Percentiles rank a stretch among this genome's conserved stretches.
These are phyloP conservation scores for Byasa hedistus DNA, from an alignment of 2,888 invertebrate species.

Conservation along the genomic window DNA sequence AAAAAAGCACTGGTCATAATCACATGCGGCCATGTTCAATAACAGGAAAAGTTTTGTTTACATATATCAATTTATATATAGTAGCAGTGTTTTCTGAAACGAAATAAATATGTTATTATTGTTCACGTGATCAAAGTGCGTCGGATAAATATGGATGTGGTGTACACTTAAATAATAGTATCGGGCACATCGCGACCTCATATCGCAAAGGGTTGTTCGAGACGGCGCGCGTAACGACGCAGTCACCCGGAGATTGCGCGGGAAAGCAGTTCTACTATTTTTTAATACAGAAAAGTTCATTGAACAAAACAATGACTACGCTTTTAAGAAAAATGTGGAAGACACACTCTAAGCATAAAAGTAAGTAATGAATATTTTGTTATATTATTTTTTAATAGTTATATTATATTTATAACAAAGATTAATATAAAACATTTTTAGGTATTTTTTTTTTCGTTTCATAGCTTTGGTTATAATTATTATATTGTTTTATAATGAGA, in stretches of 20 bases:
- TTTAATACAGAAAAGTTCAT: neutral
- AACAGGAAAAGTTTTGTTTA: neutral
- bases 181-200: slow-evolving; percentile 38
- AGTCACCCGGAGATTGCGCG: slow-evolving; percentile 51
- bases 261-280: slow-evolving; percentile 50
- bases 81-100: neutral
- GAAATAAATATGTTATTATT: neutral
- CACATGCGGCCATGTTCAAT: too few species aligned
- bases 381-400: neutral
- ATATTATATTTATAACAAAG: neutral
- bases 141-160: neutral
- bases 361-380: slow-evolving; percentile 62
- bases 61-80: neutral
- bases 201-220: slow-evolving; percentile 47
- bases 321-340: slow-evolving; percentile 84
- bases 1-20: too few species aligned
- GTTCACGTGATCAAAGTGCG: neutral
- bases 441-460: too few species aligned
- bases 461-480: too few species aligned
- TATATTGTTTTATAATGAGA: too few species aligned
- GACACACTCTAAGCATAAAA: slow-evolving; percentile 84
- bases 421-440: too few species aligned
- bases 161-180: slow-evolving; percentile 12
- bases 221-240: slow-evolving; percentile 41
- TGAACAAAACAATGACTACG: slow-evolving; percentile 69